phyloP scores from a whole-genome alignment of 2,888 invertebrate species.

The Lasioglossum zephyrum region DNA sequence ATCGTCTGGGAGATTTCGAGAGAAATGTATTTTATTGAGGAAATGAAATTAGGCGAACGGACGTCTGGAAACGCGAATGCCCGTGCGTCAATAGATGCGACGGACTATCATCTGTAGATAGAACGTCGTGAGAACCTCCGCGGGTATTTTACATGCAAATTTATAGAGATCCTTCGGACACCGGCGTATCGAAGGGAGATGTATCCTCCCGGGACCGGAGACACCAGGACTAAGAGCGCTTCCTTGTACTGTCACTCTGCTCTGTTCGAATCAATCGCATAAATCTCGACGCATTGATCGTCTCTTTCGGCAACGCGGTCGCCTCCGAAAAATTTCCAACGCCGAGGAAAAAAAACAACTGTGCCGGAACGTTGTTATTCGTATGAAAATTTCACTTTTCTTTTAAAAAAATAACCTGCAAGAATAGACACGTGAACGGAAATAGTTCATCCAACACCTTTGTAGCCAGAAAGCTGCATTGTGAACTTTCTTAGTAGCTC shows the following conservation, averaged over 20 bases:
- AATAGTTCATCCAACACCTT: neutral
- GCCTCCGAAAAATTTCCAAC: slow-evolving; percentile 62
- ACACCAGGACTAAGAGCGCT: slow-evolving; percentile 84
- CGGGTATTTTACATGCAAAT: slow-evolving; percentile 84
- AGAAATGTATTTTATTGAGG: neutral
- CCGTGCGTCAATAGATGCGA: slow-evolving; percentile 69
- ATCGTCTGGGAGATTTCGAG: rapidly evolving
- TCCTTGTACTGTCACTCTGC: slow-evolving; percentile 84
- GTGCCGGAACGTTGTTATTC: neutral
- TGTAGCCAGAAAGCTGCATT: neutral
- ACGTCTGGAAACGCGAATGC: slow-evolving; percentile 35
- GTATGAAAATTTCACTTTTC: neutral
- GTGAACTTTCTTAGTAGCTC: too few relatives aligned
- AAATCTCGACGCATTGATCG: slow-evolving; percentile 81
- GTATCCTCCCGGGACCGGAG: slow-evolving; percentile 80
- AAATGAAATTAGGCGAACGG: slow-evolving; percentile 69
- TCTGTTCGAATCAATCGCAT: slow-evolving; percentile 84
- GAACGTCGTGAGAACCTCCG: slow-evolving; percentile 76
- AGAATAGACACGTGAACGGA: slow-evolving; percentile 2
- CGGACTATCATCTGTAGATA: slow-evolving; percentile 60
- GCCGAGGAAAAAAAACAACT: neutral
- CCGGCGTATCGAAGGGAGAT: slow-evolving; percentile 75
- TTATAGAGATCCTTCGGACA: slow-evolving; percentile 84
- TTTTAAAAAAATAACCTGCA: neutral
- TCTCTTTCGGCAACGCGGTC: slow-evolving; percentile 68